Conservation (phyloP, 2,888 invertebrate genomes). For the Myopa tessellatipennis region DNA sequence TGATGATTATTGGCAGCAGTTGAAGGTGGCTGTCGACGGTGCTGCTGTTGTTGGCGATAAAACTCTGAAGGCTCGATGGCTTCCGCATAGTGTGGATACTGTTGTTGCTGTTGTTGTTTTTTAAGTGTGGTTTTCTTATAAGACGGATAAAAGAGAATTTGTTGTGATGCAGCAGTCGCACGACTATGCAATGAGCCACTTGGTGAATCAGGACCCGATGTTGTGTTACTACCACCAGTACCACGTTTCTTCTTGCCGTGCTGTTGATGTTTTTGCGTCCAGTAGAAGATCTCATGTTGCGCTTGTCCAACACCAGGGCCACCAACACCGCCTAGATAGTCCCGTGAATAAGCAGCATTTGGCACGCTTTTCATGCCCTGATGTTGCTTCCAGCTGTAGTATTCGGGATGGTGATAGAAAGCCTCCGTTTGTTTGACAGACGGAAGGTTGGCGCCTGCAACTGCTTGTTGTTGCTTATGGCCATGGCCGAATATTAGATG, state of each 20-base stretch:
- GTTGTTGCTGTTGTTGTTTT: conserved; percentile 51
- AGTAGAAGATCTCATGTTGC: conserved; percentile 66
- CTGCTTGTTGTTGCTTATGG: conserved; percentile 55
- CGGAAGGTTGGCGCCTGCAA: conserved; percentile 34
- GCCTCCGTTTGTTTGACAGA: conserved; percentile 48
- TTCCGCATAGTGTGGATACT: conserved; percentile 62
- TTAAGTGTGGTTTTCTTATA: conserved; percentile 61
- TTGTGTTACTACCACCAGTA: conserved; percentile 56
- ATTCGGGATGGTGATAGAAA: conserved; percentile 62
- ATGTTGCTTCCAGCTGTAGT: conserved; percentile 61
- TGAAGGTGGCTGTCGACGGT: conserved; percentile 45
- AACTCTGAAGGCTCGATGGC: conserved; percentile 60
- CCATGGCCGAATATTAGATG: conserved; percentile 64
- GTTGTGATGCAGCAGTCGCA: conserved; percentile 60
- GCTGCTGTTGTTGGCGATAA: conserved; percentile 53
- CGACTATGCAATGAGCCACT: conserved; percentile 64
- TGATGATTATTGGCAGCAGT: conserved; percentile 47
- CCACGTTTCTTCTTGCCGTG: conserved; percentile 61
- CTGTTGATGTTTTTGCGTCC: conserved; percentile 65
- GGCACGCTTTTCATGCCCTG: conserved; percentile 36
- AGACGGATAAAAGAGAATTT: conserved; percentile 63
- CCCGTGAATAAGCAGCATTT: conserved; percentile 43
- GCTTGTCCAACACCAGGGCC: conserved; percentile 50
- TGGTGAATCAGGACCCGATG: conserved; percentile 59
- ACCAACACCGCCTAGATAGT: conserved; percentile 39